Percentiles rank a stretch among this genome's conserved stretches.
Evolutionary conservation across 2,797 vertebrate genomes (phyloP).

Genomic region (Brachymystax lenok): DNA sequence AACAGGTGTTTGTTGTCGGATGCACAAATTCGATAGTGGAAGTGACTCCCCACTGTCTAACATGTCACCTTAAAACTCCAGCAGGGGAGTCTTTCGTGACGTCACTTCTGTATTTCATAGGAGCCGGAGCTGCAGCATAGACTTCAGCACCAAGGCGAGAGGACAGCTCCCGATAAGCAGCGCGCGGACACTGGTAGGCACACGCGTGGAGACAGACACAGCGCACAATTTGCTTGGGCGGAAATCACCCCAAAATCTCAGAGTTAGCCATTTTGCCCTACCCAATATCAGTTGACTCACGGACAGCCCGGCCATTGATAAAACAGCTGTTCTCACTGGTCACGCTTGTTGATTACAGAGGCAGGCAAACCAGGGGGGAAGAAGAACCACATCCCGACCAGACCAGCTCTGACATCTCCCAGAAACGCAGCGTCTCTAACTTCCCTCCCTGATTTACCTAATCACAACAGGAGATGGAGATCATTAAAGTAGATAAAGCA

Average conservation of each 20-base stretch:
- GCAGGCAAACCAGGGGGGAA: conserved; percentile 35
- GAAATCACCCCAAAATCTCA: conserved; percentile 30
- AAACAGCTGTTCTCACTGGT: conserved; percentile 42
- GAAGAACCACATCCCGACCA: conserved; percentile 54
- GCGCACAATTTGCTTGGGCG: conserved; percentile 21
- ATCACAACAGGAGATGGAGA: conserved; percentile 78
- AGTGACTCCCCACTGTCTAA: conserved; percentile 20
- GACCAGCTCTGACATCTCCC: conserved; percentile 23
- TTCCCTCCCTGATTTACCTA: conserved; percentile 71
- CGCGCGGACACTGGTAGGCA: conserved; percentile 48
- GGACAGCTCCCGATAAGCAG: conserved; percentile 71
- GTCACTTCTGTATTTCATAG: conserved; percentile 38
- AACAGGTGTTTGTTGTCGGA: not conserved
- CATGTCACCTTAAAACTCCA: conserved; percentile 21
- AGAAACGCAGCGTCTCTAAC: conserved; percentile 58
- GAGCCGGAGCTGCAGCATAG: conserved; percentile 15
- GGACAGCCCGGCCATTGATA: conserved; percentile 24
- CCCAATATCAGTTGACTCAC: conserved; percentile 12
- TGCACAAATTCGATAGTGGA: not conserved
- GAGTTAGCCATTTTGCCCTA: conserved; percentile 4
- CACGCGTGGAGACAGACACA: conserved; percentile 42
- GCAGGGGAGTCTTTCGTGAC: conserved; percentile 28
- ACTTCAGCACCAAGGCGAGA: conserved; percentile 72
- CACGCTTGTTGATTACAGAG: conserved; percentile 62
- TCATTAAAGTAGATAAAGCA: conserved; percentile 32